Conservation (phyloP, 2,888 invertebrate genomes). For the Amphipoea oculea region DNA sequence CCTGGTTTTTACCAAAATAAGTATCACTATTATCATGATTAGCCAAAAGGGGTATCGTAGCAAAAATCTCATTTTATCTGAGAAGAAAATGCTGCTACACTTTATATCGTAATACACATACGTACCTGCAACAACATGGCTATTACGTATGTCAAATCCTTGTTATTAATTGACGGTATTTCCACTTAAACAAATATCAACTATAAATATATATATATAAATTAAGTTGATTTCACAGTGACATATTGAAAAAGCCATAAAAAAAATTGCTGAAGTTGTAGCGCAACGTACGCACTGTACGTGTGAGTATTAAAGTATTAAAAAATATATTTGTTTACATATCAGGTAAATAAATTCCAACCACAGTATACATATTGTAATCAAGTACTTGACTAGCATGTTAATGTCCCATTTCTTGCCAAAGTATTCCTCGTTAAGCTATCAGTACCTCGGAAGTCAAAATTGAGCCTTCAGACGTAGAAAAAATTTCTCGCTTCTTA, state of each 20-base stretch:
- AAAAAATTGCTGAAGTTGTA: too few species aligned
- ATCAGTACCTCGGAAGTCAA: slow-evolving; percentile 43
- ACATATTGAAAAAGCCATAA: too few species aligned
- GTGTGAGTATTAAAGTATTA: not conserved
- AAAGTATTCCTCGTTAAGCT: slow-evolving; percentile 48
- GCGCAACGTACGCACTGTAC: not conserved
- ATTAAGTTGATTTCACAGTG: too few species aligned
- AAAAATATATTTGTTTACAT: too few species aligned
- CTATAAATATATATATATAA: too few species aligned
- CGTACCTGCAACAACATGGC: not conserved
- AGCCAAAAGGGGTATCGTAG: not conserved
- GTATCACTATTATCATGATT: not conserved
- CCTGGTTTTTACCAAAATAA: not conserved
- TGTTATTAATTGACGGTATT: not conserved
- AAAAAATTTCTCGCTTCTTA: slow-evolving; percentile 37
- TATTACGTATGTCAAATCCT: not conserved
- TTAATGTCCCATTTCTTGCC: slow-evolving; percentile 47
- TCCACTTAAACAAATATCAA: not conserved
- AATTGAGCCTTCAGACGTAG: slow-evolving; percentile 42
- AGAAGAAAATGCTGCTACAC: not conserved
- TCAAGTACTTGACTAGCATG: not conserved
- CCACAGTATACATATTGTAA: not conserved
- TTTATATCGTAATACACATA: not conserved
- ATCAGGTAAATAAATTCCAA: not conserved
- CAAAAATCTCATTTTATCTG: too few species aligned